phyloP scores from a whole-genome alignment of 2,797 vertebrate species.

The Sandelia bainsii region DNA sequence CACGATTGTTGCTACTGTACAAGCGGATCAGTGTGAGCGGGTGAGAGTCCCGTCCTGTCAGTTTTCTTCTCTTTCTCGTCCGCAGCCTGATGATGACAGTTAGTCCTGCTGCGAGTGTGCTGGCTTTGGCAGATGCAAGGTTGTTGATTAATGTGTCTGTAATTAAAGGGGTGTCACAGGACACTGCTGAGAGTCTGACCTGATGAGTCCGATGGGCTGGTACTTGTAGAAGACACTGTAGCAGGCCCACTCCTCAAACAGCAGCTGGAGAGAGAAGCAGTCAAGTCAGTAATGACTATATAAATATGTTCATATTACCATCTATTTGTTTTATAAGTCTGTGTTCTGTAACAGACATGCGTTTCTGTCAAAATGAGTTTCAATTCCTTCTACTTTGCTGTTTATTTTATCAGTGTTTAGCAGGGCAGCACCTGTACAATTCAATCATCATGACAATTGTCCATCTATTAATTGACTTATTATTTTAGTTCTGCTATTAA shows the following conservation, averaged over 20 bases:
- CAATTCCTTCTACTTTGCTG: too few species aligned
- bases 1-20: background rate
- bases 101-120: conserved; percentile 3
- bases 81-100: background rate
- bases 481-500: too few species aligned
- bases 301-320: background rate
- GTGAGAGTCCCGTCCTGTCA: conserved; percentile 2
- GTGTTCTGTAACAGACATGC: too few species aligned
- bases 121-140: background rate
- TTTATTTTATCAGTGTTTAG: too few species aligned
- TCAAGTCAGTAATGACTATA: background rate
- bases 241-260: conserved; percentile 96
- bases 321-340: too few species aligned
- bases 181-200: conserved; percentile 80
- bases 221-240: conserved; percentile 97
- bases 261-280: conserved; percentile 81
- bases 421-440: too few species aligned
- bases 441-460: too few species aligned
- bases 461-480: too few species aligned
- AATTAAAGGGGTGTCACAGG: background rate
- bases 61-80: background rate
- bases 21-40: background rate
- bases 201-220: conserved; percentile 95
- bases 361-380: too few species aligned
- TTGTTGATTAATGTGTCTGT: background rate